phyloP scores from a whole-genome alignment of 1,140 invertebrate genomes.

The Micrasema longulum region DNA sequence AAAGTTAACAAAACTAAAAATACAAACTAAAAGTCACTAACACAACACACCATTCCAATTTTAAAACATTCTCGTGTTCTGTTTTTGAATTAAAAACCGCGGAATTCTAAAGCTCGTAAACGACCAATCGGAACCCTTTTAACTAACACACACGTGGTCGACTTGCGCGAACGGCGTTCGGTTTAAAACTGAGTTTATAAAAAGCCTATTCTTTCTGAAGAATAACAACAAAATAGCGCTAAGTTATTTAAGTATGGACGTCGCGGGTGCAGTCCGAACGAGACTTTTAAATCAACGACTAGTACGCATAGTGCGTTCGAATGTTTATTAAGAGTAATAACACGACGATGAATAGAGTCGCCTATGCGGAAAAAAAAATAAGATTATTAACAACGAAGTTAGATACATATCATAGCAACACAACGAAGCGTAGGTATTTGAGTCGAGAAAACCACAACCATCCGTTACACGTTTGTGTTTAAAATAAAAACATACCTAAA shows the following conservation, averaged over 20 bases:
- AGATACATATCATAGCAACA: too few species aligned
- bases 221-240: slow-evolving; percentile 54
- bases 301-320: too few species aligned
- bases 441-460: too few species aligned
- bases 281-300: background rate
- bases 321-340: too few species aligned
- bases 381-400: too few species aligned
- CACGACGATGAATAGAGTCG: too few species aligned
- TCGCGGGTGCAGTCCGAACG: background rate
- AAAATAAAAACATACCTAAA: too few species aligned
- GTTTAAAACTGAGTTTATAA: slow-evolving; percentile 53
- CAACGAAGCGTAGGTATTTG: too few species aligned
- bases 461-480: too few species aligned
- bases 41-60: background rate
- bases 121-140: background rate
- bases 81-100: slow-evolving; percentile 33
- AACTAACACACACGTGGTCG: slow-evolving; percentile 21
- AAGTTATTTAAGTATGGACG: slow-evolving; percentile 48
- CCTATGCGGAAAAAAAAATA: too few species aligned
- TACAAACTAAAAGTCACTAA: too few species aligned
- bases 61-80: slow-evolving; percentile 17
- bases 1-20: too few species aligned
- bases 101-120: slow-evolving; percentile 31
- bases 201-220: slow-evolving; percentile 51
- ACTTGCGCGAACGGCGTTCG: slow-evolving; percentile 46